Evolutionary conservation across 2,888 invertebrate species (phyloP).

Genomic region (Caenorhabditis sulstoni): DNA sequence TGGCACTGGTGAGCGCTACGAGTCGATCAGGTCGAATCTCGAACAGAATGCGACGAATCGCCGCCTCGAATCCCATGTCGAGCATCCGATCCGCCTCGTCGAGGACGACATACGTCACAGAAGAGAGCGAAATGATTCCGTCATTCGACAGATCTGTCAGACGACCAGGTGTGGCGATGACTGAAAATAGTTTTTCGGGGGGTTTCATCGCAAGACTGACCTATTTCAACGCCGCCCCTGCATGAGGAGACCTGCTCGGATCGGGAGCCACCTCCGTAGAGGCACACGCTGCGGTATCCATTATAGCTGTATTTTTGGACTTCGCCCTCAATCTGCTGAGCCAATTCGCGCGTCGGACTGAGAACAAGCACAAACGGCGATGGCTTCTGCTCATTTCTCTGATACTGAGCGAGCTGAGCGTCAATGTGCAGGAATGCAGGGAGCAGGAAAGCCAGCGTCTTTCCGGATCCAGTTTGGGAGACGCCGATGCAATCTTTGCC

Average conservation of each 20-base stretch:
- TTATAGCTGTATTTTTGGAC: conserved; percentile 91
- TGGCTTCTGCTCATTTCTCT: conserved; percentile 50
- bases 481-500: conserved; percentile 91
- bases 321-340: conserved; percentile 93
- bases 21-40: conserved; percentile 91
- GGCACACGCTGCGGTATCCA: conserved; percentile 88
- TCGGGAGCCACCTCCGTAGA: conserved; percentile 93
- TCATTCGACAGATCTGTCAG: conserved; percentile 91
- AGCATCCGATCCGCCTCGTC: conserved; percentile 89
- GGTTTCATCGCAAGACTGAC: conserved; percentile 17
- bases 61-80: conserved; percentile 84
- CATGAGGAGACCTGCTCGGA: conserved; percentile 88
- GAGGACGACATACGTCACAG: conserved; percentile 83
- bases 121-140: conserved; percentile 77
- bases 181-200: conserved; percentile 54
- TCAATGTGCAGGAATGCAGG: conserved; percentile 95
- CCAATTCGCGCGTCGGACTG: conserved; percentile 94
- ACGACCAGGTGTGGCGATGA: conserved; percentile 95
- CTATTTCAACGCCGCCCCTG: conserved; percentile 90
- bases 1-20: conserved; percentile 97
- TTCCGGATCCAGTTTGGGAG: conserved; percentile 91
- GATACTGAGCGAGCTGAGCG: conserved; percentile 84
- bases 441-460: conserved; percentile 85
- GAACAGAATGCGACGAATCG: conserved; percentile 87
- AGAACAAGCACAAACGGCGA: conserved; percentile 92